Conservation (phyloP, 1,140 invertebrate species). For the Gryon sp. region DNA sequence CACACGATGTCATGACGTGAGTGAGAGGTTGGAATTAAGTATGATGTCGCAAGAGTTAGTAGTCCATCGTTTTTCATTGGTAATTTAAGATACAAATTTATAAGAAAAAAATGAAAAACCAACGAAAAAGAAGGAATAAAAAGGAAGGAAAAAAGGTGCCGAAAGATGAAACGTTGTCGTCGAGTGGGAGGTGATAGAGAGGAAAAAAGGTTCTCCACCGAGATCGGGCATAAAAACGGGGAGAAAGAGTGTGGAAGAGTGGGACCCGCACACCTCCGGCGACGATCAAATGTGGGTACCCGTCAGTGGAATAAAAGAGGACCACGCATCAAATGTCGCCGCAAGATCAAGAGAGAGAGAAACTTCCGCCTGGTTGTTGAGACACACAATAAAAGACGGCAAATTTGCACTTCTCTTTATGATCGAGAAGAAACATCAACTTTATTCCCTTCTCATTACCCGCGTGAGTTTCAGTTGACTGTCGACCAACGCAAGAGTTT, state of each 20-base stretch:
- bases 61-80: constrained; percentile 19
- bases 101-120: constrained; percentile 15
- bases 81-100: too few relatives aligned
- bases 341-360: constrained; percentile 29
- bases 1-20: too few relatives aligned
- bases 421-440: constrained; percentile 68
- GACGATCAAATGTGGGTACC: constrained; percentile 3
- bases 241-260: constrained; percentile 3
- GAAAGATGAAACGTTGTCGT: constrained; percentile 2
- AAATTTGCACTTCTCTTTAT: constrained; percentile 64
- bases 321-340: constrained; percentile 20
- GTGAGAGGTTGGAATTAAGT: too few relatives aligned
- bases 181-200: background rate
- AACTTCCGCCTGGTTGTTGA: background rate
- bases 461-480: constrained; percentile 72
- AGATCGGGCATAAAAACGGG: background rate
- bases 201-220: background rate
- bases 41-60: constrained; percentile 37
- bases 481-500: constrained; percentile 69
- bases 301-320: constrained; percentile 15
- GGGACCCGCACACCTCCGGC: background rate
- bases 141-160: background rate
- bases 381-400: constrained; percentile 33
- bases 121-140: constrained; percentile 17
- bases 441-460: constrained; percentile 70